Percentiles rank a stretch among this genome's conserved stretches.
Conservation (phyloP, 2,113 vertebrate genomes). For the Dunckerocampus dactyliophorus region DNA sequence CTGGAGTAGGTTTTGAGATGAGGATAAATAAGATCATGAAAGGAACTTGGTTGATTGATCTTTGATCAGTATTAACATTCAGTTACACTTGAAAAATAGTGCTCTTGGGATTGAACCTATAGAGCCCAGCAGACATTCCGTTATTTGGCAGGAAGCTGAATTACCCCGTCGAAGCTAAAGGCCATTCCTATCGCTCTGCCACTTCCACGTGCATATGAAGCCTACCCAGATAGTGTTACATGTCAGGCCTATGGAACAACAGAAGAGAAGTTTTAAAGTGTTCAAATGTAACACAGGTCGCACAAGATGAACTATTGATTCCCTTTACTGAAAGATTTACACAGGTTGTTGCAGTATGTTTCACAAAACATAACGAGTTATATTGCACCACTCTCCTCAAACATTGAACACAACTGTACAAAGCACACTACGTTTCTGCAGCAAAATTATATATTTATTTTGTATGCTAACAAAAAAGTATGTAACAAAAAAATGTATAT, state of each 20-base stretch:
- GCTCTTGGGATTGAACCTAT: conserved; percentile 46
- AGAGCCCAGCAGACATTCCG: conserved; percentile 36
- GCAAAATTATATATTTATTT: too few relatives aligned
- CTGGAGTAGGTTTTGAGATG: conserved; percentile 42
- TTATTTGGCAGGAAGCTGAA: conserved; percentile 67
- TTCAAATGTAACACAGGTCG: conserved; percentile 47
- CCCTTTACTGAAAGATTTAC: conserved; percentile 11
- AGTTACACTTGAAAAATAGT: conserved; percentile 54
- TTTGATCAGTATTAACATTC: conserved; percentile 55
- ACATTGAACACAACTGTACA: too few relatives aligned
- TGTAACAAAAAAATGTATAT: too few relatives aligned
- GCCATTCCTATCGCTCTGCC: conserved; percentile 62
- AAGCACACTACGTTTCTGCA: too few relatives aligned
- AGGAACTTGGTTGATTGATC: conserved; percentile 50
- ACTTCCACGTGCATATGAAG: conserved; percentile 53
- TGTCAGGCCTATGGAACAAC: conserved; percentile 38
- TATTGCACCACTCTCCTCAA: too few relatives aligned
- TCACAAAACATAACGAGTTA: too few relatives aligned
- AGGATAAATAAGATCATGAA: conserved; percentile 53
- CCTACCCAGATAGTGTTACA: conserved; percentile 43
- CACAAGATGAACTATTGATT: conserved; percentile 34
- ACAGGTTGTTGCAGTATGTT: too few relatives aligned
- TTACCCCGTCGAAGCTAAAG: conserved; percentile 59
- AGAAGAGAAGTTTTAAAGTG: conserved; percentile 27
- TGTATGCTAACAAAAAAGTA: too few relatives aligned